phyloP scores from a whole-genome alignment of 2,888 invertebrate genomes.

The Xiphydria camelus region DNA sequence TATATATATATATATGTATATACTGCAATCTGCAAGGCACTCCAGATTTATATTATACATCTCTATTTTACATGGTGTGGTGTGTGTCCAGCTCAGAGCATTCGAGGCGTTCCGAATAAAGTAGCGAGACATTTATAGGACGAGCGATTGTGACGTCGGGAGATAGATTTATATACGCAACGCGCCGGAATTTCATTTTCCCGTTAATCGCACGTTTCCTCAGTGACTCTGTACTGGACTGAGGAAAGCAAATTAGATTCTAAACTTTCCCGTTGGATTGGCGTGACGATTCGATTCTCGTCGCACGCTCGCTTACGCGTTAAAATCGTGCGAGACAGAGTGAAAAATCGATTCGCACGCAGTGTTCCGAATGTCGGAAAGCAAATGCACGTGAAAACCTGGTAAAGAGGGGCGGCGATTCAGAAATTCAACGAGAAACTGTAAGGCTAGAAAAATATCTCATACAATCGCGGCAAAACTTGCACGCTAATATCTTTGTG shows the following conservation, averaged over 20 bases:
- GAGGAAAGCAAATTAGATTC: constrained; percentile 2
- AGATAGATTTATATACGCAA: neutral
- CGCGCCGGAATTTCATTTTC: neutral
- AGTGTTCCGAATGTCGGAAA: no score
- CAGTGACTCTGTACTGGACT: neutral
- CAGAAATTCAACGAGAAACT: no score
- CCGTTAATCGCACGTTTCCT: neutral
- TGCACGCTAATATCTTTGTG: no score
- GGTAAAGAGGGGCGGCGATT: no score
- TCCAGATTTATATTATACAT: constrained; percentile 56
- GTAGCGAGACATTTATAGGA: neutral
- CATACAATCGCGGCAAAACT: no score
- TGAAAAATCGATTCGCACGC: no score
- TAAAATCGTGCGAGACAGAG: no score
- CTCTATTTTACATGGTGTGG: constrained; percentile 50
- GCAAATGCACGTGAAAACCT: no score
- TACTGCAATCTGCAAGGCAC: constrained; percentile 57
- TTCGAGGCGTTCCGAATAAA: constrained; percentile 13
- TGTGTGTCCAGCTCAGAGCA: constrained; percentile 22
- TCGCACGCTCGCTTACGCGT: no score
- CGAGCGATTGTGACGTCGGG: neutral
- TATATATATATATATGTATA: constrained; percentile 40
- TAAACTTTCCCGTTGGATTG: neutral
- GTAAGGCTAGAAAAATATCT: no score
- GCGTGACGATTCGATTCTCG: neutral